These are phyloP conservation scores for Catonia carolina DNA, from an alignment of 2,888 invertebrate genomes.

Conservation along the genomic window DNA sequence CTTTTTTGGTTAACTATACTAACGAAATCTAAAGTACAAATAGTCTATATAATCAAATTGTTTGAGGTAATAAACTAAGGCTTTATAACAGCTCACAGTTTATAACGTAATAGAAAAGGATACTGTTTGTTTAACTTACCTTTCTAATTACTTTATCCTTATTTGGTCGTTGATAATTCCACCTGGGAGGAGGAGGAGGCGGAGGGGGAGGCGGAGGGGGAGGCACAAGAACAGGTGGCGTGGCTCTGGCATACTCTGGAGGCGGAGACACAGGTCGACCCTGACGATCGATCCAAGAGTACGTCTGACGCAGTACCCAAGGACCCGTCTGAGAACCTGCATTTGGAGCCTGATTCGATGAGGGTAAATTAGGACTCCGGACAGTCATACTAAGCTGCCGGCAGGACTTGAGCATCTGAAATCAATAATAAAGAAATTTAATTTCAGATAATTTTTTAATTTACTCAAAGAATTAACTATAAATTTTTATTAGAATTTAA, in stretches of 20 bases:
- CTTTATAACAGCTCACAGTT: too few species aligned
- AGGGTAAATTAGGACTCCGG: constrained; percentile 63
- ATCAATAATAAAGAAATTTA: too few species aligned
- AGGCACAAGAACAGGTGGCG: constrained; percentile 38
- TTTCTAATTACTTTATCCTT: constrained; percentile 53
- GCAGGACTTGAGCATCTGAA: constrained; percentile 83
- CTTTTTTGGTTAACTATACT: too few species aligned
- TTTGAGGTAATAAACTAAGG: too few species aligned
- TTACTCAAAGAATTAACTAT: too few species aligned
- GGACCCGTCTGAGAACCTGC: constrained; percentile 41
- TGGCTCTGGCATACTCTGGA: constrained; percentile 51
- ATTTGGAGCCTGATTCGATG: constrained; percentile 43
- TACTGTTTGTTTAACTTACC: too few species aligned
- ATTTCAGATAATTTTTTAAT: too few species aligned
- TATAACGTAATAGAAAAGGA: too few species aligned
- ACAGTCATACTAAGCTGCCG: constrained; percentile 85
- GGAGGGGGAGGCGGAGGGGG: constrained; percentile 39
- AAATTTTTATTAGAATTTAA: too few species aligned
- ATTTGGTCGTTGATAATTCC: constrained; percentile 43
- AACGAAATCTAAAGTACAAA: background rate
- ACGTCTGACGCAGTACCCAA: constrained; percentile 64
- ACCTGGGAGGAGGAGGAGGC: constrained; percentile 36
- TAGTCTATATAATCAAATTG: too few species aligned
- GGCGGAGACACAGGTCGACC: constrained; percentile 84
- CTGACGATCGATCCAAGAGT: constrained; percentile 91